A percentile compares a stretch with the other conserved stretches of the same genome.
Conservation (phyloP, 2,113 vertebrate genomes). For the Nematolebias whitei region DNA sequence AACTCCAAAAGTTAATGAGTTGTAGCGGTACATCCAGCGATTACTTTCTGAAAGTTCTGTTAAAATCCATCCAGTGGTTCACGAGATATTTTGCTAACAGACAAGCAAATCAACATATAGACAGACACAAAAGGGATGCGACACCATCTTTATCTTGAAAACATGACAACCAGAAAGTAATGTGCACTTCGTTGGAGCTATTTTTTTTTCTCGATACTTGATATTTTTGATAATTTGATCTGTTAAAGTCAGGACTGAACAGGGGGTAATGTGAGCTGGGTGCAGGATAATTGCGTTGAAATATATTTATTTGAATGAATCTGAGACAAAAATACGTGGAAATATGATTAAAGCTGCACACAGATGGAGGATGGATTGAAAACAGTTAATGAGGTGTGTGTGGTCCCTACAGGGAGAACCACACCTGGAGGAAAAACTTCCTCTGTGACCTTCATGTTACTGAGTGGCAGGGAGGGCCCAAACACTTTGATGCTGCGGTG, state of each 20-base stretch:
- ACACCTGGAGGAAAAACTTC: conserved; percentile 9
- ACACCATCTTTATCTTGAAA: neutral
- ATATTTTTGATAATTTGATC: conserved; percentile 9
- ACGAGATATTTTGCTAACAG: too few relatives aligned
- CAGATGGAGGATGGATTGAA: conserved; percentile 51
- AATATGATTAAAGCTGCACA: conserved; percentile 6
- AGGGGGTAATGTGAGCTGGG: neutral
- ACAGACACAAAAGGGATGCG: too few relatives aligned
- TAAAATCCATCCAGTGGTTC: too few relatives aligned
- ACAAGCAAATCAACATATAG: too few relatives aligned
- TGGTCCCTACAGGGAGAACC: neutral
- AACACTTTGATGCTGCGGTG: conserved; percentile 36
- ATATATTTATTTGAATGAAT: conserved; percentile 18
- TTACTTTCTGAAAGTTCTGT: too few relatives aligned
- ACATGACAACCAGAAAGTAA: neutral
- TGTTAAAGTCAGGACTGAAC: neutral
- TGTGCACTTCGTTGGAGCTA: neutral
- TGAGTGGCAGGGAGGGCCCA: conserved; percentile 15
- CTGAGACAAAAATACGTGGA: conserved; percentile 5
- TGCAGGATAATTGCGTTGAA: conserved; percentile 4
- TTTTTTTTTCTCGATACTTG: neutral
- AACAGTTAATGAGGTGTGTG: conserved; percentile 18
- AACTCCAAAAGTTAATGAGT: too few relatives aligned
- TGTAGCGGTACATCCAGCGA: too few relatives aligned
- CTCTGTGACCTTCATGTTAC: conserved; percentile 28